phyloP scores from a whole-genome alignment of 2,797 vertebrate genomes.

The Leptatherina wallacei region DNA sequence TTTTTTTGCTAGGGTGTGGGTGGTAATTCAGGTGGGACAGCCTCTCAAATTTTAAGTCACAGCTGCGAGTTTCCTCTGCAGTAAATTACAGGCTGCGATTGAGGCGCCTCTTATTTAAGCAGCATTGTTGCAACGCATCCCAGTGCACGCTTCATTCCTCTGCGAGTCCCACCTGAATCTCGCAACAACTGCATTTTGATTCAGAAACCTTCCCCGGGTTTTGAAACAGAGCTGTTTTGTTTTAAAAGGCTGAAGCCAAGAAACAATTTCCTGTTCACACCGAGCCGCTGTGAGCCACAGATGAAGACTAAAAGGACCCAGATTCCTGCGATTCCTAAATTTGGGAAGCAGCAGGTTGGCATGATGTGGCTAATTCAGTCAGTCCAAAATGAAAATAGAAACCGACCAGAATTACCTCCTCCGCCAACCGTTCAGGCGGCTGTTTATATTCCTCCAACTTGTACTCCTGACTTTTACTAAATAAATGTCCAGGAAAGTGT shows the following conservation, averaged over 20 bases:
- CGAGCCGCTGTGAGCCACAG: slow-evolving; percentile 5
- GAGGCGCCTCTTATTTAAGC: background rate
- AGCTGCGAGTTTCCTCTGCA: slow-evolving; percentile 7
- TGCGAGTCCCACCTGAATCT: slow-evolving; percentile 19
- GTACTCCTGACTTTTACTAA: slow-evolving; percentile 1
- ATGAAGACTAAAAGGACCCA: slow-evolving; percentile 21
- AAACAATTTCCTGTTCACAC: slow-evolving; percentile 39
- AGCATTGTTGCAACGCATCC: slow-evolving; percentile 11
- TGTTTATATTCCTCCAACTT: slow-evolving; percentile 5
- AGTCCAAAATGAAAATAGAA: slow-evolving; percentile 39
- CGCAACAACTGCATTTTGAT: slow-evolving; percentile 1
- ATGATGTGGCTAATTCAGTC: slow-evolving; percentile 47
- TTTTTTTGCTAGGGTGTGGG: background rate
- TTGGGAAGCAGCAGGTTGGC: slow-evolving; percentile 33
- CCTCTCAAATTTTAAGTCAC: slow-evolving; percentile 18
- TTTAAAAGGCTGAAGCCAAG: slow-evolving; percentile 22
- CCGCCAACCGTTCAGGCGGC: slow-evolving; percentile 9
- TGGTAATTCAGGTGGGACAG: slow-evolving; percentile 13
- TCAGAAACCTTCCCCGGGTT: slow-evolving; percentile 14
- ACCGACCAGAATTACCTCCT: slow-evolving; percentile 15
- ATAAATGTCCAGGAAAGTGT: background rate
- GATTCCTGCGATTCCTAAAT: slow-evolving; percentile 46
- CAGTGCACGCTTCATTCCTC: slow-evolving; percentile 11
- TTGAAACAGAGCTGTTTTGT: slow-evolving; percentile 30
- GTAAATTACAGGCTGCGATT: background rate